Evolutionary conservation across 2,797 vertebrate species (phyloP), one percentile per base, ranked within the genome.

Genomic region (Notolabrus celidotus): DNA sequence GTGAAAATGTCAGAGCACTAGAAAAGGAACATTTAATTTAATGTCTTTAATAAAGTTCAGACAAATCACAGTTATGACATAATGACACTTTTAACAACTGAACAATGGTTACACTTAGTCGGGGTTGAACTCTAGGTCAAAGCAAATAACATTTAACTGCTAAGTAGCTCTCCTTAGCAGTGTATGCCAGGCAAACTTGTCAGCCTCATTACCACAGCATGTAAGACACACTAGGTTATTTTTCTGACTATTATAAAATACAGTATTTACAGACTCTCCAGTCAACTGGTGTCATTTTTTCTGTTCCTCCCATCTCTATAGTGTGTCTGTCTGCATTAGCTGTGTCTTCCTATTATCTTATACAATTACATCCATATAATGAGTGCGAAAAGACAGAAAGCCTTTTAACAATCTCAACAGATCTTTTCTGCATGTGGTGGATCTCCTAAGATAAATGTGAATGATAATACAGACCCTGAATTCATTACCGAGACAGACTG

Each of bases 401-500:
- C 14, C 10, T 19, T 52, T 65, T 55, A 63, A 69, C 23, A 23
- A 45, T 33, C 31, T 23, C 10, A 39, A 19, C 6, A 33, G 6
- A 27, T 59, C 22, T 36, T 47, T 69, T 60, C 8, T 54, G 46
- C 27, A 29, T 20, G 16, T 43, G 34, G 53, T 41, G 11, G 23
- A 61, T 71, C 49, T 60, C 54, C 27, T 47, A 50, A 6, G 33
- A 39, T 52, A 36, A 69, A 4, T 17, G 22, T 59, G 52, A 69
- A 65, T 51, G 17, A 59, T 22, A 39, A 71, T 45, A 41, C 12
- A 45, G 33, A 71, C 58, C 22, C 50, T 31, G 38, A 22, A 17
- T 54, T 70, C 7, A 66, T 59, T 55, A 61, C 49, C 17, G 47
- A 59, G 39, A 69, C 17, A 63, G 38, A 78, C 12, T 10, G 81